Evolutionary conservation across 2,888 invertebrate species (phyloP), one percentile per base, ranked within the genome.

Genomic region (Amphipyra tragopoginis): DNA sequence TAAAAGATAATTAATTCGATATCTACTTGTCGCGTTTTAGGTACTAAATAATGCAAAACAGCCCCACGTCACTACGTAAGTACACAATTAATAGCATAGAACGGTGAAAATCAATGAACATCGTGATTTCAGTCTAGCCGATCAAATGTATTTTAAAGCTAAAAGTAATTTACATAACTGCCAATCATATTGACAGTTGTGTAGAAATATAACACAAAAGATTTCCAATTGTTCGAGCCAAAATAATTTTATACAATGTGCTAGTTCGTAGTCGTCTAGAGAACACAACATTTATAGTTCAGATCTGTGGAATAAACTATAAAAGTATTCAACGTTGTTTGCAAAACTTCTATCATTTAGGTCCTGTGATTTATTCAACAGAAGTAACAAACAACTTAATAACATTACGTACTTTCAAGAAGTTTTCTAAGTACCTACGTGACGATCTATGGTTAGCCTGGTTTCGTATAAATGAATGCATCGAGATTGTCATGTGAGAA

Each of bases 101-200:
- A n/a, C n/a, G n/a, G n/a, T n/a, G n/a, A 49, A 63, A 39, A 45
- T 43, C 42, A 69, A 29, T n/a, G 0, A 39, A 55, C 15, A 39
- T 47, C 38, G 40, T n/a, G 8, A 52, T 26, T 56, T 53, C n/a
- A 29, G 14, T 61, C 48, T 43, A n/a, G 13, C 15, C 40, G 15
- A 65, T 66, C 47, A 52, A 61, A 44, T 52, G 14, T 53, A 42
- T 59, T 66, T 50, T 10, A 54, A 66, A 61, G 10, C 21, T 52
- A 29, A 67, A 66, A 61, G 15, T 55, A 29, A 56, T 69, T 68
- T 68, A 69, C 40, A 47, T 9, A 42, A 50, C 49, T 63, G 69
- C 50, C 63, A 68, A 69, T 68, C 57, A 69, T 29, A 53, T 57
- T 63, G 68, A 49, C 69, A 69, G 62, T 34, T 38, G 38, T 21